A percentile compares a stretch with the other conserved stretches of the same genome.
phyloP scores from a whole-genome alignment of 2,888 invertebrate species.

The Tenthredo mesomela region DNA sequence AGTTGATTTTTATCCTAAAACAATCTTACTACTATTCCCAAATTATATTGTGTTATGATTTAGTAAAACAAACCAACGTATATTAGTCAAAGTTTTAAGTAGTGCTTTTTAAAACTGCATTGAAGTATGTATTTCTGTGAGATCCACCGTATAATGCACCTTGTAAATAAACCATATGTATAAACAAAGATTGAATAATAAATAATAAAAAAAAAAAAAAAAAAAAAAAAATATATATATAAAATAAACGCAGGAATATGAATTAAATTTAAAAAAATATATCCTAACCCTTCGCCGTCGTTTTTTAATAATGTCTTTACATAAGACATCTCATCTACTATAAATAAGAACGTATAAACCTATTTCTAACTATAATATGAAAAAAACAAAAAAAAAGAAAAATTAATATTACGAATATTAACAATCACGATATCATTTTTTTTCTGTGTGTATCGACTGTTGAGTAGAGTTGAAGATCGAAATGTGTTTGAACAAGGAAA shows the following conservation, averaged over 20 bases:
- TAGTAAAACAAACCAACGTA: conserved; percentile 16
- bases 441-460: conserved; percentile 19
- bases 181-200: conserved; percentile 10
- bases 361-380: background rate
- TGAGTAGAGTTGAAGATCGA: conserved; percentile 31
- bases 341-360: conserved; percentile 1
- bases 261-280: background rate
- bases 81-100: conserved; percentile 1
- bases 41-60: conserved; percentile 18
- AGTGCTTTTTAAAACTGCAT: conserved; percentile 35
- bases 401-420: background rate
- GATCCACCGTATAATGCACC: conserved; percentile 33
- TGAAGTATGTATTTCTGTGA: conserved; percentile 38
- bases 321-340: background rate
- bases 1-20: background rate
- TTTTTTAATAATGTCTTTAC: background rate
- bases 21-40: background rate
- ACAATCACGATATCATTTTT: background rate
- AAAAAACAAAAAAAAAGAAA: background rate
- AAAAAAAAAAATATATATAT: background rate
- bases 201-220: background rate
- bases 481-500: conserved; percentile 25
- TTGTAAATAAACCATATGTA: conserved; percentile 33
- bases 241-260: conserved; percentile 3
- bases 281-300: conserved; percentile 1